Evolutionary conservation across 2,113 vertebrate genomes (phyloP), one percentile per base, ranked within the genome.

Genomic region (Apus apus): DNA sequence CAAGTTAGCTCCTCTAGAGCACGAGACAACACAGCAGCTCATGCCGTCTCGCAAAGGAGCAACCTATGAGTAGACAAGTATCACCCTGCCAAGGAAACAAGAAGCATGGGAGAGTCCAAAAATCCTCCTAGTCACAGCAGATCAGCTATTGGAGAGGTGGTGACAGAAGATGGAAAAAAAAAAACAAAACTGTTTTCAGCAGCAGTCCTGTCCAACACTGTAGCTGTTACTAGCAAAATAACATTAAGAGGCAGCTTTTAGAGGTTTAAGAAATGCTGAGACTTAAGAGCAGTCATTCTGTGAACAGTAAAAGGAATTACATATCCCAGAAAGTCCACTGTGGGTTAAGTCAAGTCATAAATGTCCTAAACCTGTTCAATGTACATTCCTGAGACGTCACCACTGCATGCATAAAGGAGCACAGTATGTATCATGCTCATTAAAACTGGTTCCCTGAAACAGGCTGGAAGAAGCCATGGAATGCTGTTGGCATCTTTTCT

Each of bases 1-100:
- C 67, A 43, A 88, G 72, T 77, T 11, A 78, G 53, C 75, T 96
- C 56, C 92, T 93, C 65, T 23, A 57, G 48, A 88, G 85, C 92
- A 70, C 13, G 38, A 94, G 82, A 74, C 85, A 81, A 43, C 82
- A 48, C 30, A 38, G 89, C 43, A 71, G 82, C 53, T 89, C 91
- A 73, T 68, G 20, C 22, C 0, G 10, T 93, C 94, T 95, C 12
- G 4, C 93, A 51, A 85, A 87, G 74, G 45, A 76, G 74, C 62
- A 91, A 58, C 85, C 89, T 46, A 22, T 15, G 74, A 91, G 87
- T 26, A 93, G 76, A 30, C 19, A 83, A 64, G 50, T 40, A 51
- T 29, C 70, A 21, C 48, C 74, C 70, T 96, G 92, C 83, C 88
- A 93, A 89, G 30, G 22, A 78, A 87, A 89, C 20, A 29, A 75